phyloP scores from a whole-genome alignment of 2,113 vertebrate species.

The Neolamprologus toae region DNA sequence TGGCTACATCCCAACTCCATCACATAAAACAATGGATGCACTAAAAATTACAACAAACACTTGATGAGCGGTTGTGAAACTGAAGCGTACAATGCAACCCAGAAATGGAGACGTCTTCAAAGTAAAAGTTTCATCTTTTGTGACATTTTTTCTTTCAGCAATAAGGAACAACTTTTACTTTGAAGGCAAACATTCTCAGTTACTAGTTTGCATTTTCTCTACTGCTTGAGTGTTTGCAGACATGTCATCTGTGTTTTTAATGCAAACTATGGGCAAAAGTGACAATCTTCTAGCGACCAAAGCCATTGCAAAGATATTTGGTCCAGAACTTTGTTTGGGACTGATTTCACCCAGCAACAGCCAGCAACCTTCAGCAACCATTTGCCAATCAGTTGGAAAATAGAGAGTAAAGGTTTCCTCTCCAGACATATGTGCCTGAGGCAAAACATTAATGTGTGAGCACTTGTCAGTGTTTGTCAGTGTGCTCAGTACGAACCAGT shows the following conservation, averaged over 20 bases:
- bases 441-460: neutral
- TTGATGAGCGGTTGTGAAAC: neutral
- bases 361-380: neutral
- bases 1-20: neutral
- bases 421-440: neutral
- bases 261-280: neutral
- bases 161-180: neutral
- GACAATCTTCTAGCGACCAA: neutral
- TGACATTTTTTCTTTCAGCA: neutral
- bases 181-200: neutral
- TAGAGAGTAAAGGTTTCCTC: neutral
- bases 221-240: neutral
- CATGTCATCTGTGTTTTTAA: neutral
- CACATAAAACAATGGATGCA: neutral
- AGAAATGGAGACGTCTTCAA: neutral
- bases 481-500: conserved; percentile 76
- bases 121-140: neutral
- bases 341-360: neutral
- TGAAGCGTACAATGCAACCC: neutral
- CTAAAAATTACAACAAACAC: neutral
- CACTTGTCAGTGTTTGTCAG: neutral
- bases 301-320: neutral
- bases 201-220: neutral
- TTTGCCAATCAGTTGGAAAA: neutral
- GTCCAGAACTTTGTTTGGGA: neutral